Conservation (phyloP, 1,140 invertebrate genomes). For the Calephelis virginiensis region DNA sequence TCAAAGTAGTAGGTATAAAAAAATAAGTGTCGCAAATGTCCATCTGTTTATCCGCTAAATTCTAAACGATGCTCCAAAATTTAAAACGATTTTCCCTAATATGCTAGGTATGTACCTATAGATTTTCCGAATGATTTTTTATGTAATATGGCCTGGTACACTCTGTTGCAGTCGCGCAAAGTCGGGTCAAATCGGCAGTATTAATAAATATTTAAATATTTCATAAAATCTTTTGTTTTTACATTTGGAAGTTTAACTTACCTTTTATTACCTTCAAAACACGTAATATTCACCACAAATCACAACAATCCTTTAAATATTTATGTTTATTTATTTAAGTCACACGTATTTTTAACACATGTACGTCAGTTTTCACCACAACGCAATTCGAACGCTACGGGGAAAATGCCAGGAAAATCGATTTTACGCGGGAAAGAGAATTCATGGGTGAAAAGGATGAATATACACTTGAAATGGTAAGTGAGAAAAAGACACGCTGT, state of each 20-base stretch:
- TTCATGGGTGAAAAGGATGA: conserved; percentile 27
- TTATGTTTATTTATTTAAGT: conserved; percentile 5
- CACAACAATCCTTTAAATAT: not conserved
- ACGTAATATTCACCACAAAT: not conserved
- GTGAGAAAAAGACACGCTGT: conserved; percentile 22
- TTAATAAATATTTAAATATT: too few species aligned
- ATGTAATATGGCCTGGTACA: too few species aligned
- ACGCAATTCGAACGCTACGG: conserved; percentile 15
- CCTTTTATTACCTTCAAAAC: not conserved
- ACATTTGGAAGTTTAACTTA: not conserved
- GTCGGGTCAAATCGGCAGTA: too few species aligned
- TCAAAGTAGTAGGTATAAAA: too few species aligned
- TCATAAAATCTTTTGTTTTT: not conserved
- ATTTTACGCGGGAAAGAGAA: conserved; percentile 43
- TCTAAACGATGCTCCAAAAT: too few species aligned
- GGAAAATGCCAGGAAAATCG: conserved; percentile 37
- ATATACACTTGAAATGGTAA: not conserved
- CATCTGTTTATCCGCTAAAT: too few species aligned
- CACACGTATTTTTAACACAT: conserved; percentile 6
- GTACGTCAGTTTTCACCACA: not conserved
- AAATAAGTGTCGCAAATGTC: too few species aligned
- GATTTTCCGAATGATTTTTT: too few species aligned
- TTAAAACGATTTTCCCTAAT: too few species aligned
- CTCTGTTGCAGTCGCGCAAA: too few species aligned
- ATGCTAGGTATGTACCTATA: too few species aligned